These are phyloP conservation scores for Craterocephalus amniculus DNA, from an alignment of 2,797 vertebrate species.

Conservation along the genomic window DNA sequence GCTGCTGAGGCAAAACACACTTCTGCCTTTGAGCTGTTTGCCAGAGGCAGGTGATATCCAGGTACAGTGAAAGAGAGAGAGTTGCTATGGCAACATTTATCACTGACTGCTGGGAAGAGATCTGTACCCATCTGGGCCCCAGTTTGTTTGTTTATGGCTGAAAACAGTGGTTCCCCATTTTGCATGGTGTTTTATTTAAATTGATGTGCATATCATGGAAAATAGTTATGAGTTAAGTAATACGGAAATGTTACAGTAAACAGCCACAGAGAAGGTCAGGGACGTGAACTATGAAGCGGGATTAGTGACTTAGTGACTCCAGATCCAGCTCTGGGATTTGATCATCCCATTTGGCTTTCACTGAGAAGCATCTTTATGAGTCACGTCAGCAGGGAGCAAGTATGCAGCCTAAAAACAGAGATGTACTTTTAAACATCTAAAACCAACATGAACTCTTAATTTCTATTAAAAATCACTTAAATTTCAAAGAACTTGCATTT, in stretches of 20 bases:
- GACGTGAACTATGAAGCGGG: neutral
- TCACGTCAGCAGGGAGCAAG: neutral
- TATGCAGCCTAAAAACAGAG: no score
- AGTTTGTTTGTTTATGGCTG: slow-evolving; percentile 5
- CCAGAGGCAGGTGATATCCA: neutral
- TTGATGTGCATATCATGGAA: neutral
- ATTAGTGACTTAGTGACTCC: neutral
- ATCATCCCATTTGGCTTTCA: neutral
- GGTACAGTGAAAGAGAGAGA: slow-evolving; percentile 8
- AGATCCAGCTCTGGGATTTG: neutral
- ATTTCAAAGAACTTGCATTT: no score
- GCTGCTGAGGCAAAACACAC: slow-evolving; percentile 4
- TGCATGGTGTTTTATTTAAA: neutral
- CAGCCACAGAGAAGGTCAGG: neutral
- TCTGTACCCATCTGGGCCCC: neutral
- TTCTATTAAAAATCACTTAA: neutral
- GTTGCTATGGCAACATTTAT: slow-evolving; percentile 25
- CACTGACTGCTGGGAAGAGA: neutral
- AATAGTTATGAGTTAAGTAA: neutral
- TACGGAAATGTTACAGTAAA: neutral
- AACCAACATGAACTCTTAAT: neutral
- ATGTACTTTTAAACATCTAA: neutral
- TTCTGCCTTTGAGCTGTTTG: slow-evolving; percentile 9
- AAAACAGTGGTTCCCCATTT: neutral
- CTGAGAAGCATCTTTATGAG: neutral